Conservation (phyloP, 2,797 vertebrate species). For the Acanthurus leucopareius region DNA sequence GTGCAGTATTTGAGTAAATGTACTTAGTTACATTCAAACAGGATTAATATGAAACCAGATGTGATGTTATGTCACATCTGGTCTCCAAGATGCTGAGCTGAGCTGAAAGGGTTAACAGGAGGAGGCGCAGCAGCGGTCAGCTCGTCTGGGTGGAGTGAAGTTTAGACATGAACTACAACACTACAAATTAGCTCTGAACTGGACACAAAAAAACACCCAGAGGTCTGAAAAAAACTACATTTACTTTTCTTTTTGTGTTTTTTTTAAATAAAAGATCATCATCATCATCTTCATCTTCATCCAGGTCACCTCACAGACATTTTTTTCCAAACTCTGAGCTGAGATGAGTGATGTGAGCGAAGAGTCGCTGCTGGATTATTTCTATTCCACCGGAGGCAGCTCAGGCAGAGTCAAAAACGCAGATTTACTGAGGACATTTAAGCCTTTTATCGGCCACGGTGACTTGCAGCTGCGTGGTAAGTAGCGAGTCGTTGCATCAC, state of each 20-base stretch:
- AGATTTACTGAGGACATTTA: slow-evolving; percentile 84
- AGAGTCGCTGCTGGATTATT: slow-evolving; percentile 85
- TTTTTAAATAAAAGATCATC: too few species aligned
- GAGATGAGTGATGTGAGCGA: slow-evolving; percentile 84
- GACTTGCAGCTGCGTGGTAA: slow-evolving; percentile 86
- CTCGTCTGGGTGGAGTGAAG: slow-evolving; percentile 84
- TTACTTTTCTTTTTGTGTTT: not conserved
- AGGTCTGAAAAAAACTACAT: not conserved
- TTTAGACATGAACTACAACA: slow-evolving; percentile 62
- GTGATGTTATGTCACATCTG: too few species aligned
- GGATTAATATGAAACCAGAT: too few species aligned
- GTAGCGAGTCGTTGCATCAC: slow-evolving; percentile 48
- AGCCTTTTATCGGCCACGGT: slow-evolving; percentile 85
- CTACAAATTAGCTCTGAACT: slow-evolving; percentile 75
- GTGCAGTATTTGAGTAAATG: too few species aligned
- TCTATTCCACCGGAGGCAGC: slow-evolving; percentile 78
- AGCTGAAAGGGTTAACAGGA: slow-evolving; percentile 81
- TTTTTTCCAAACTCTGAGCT: not conserved
- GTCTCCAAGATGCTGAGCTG: slow-evolving; percentile 5
- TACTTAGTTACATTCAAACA: too few species aligned
- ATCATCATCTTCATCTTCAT: too few species aligned
- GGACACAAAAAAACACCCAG: slow-evolving; percentile 4
- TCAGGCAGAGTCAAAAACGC: slow-evolving; percentile 84
- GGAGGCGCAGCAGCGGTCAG: slow-evolving; percentile 76
- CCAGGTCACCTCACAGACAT: slow-evolving; percentile 1